A percentile compares a stretch with the other conserved stretches of the same genome.
Conservation (phyloP, 2,888 invertebrate species). For the Tetragnatha montana region DNA sequence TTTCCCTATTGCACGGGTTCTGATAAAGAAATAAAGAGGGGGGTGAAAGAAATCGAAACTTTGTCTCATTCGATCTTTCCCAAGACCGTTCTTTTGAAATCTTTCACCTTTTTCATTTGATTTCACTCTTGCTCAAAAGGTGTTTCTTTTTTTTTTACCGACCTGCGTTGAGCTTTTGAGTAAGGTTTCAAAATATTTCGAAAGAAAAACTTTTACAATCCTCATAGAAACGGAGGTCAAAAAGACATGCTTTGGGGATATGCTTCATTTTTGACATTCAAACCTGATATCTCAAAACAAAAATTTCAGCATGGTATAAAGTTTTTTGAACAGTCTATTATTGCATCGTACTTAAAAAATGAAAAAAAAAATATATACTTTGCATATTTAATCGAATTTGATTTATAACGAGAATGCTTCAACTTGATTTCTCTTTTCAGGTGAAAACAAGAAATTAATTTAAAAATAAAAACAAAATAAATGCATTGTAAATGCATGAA, state of each 20-base stretch:
- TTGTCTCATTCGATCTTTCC: background rate
- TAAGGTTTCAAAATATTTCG: background rate
- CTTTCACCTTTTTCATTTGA: background rate
- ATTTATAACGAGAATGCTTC: no score
- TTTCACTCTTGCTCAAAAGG: background rate
- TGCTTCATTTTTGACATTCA: background rate
- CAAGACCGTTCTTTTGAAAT: background rate
- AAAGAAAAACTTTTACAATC: background rate
- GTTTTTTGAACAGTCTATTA: no score
- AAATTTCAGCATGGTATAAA: no score
- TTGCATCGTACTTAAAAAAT: no score
- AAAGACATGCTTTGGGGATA: background rate
- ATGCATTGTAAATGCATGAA: no score
- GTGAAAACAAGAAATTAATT: no score
- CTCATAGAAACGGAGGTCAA: background rate
- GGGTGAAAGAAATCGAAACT: background rate
- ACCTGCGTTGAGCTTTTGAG: background rate
- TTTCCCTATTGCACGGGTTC: background rate
- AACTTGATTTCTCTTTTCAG: no score
- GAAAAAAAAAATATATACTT: no score
- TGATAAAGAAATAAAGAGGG: background rate
- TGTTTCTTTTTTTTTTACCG: background rate
- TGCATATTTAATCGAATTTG: no score
- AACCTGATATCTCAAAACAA: background rate
- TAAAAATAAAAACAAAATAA: no score